Percentiles rank a stretch among this genome's conserved stretches.
Conservation (phyloP, 2,888 invertebrate species). For the Apodemia mormo region DNA sequence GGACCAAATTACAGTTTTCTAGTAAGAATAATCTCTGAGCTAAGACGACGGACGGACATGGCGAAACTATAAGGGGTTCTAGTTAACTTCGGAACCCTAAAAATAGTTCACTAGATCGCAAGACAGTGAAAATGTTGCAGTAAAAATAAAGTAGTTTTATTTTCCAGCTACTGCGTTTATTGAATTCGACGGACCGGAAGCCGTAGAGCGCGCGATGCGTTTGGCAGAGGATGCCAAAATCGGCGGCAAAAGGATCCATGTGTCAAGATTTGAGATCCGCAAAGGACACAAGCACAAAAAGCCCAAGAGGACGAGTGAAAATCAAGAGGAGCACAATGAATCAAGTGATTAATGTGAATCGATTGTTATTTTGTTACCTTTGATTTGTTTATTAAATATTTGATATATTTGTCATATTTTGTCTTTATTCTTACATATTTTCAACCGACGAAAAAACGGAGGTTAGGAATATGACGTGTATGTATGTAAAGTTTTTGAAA, state of each 20-base stretch:
- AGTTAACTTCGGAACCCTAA: no score
- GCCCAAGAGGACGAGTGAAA: conserved; percentile 17
- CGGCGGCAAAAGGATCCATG: conserved; percentile 58
- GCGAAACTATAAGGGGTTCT: no score
- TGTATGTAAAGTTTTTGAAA: no score
- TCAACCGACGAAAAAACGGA: no score
- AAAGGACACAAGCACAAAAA: conserved; percentile 37
- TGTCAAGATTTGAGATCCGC: conserved; percentile 51
- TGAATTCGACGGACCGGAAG: conserved; percentile 62
- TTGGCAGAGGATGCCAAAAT: conserved; percentile 48
- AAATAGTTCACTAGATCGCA: no score
- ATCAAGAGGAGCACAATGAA: background rate
- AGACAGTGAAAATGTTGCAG: no score
- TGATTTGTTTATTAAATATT: conserved; percentile 23
- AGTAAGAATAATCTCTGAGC: no score
- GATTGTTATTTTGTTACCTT: conserved; percentile 17
- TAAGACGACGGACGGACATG: no score
- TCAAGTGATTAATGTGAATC: background rate
- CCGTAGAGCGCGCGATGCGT: conserved; percentile 55
- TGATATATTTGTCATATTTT: conserved; percentile 6
- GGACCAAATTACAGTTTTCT: no score
- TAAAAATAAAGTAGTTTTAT: background rate
- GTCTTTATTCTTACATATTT: background rate
- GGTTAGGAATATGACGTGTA: no score
- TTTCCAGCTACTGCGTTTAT: conserved; percentile 62